A percentile compares a stretch with the other conserved stretches of the same genome.
These are phyloP conservation scores for Nipponacmea schrenckii DNA, from an alignment of 2,888 invertebrate genomes.

Conservation along the genomic window DNA sequence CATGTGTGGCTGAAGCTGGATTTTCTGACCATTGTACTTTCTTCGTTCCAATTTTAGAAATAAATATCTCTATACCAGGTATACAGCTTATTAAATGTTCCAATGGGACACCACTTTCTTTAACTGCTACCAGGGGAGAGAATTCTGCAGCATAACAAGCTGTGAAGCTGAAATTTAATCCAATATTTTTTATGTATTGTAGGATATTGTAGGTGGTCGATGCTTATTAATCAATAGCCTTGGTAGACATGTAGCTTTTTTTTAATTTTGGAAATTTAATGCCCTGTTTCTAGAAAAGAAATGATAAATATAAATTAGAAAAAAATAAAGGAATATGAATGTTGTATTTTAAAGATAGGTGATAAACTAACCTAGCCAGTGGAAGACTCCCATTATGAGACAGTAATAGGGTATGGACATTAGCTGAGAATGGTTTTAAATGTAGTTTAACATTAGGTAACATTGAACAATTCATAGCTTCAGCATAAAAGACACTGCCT, in stretches of 20 bases:
- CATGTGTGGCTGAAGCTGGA: slow-evolving; percentile 18
- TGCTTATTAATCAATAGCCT: too few species aligned
- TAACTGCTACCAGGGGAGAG: slow-evolving; percentile 71
- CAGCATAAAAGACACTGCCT: slow-evolving; percentile 76
- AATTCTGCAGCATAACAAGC: slow-evolving; percentile 84
- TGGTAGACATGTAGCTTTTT: too few species aligned
- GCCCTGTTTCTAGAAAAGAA: too few species aligned
- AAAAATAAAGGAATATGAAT: too few species aligned
- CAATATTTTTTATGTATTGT: too few species aligned
- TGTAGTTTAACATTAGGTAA: slow-evolving; percentile 74
- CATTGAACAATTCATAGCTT: slow-evolving; percentile 76
- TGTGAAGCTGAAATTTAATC: slow-evolving; percentile 75
- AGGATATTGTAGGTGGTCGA: too few species aligned
- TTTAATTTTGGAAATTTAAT: too few species aligned
- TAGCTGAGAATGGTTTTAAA: slow-evolving; percentile 75
- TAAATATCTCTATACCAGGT: slow-evolving; percentile 75
- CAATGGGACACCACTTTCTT: slow-evolving; percentile 79
- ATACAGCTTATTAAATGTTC: slow-evolving; percentile 91
- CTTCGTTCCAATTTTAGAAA: slow-evolving; percentile 72
- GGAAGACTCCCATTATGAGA: slow-evolving; percentile 83
- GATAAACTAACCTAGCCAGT: slow-evolving; percentile 77
- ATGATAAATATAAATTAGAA: too few species aligned
- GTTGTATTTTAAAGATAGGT: not conserved
- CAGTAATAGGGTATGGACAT: slow-evolving; percentile 77
- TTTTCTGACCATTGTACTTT: slow-evolving; percentile 70